Percentiles rank a stretch among this genome's conserved stretches.
These are phyloP conservation scores for Hippoglossus hippoglossus DNA, from an alignment of 2,797 vertebrate genomes.

Conservation along the genomic window DNA sequence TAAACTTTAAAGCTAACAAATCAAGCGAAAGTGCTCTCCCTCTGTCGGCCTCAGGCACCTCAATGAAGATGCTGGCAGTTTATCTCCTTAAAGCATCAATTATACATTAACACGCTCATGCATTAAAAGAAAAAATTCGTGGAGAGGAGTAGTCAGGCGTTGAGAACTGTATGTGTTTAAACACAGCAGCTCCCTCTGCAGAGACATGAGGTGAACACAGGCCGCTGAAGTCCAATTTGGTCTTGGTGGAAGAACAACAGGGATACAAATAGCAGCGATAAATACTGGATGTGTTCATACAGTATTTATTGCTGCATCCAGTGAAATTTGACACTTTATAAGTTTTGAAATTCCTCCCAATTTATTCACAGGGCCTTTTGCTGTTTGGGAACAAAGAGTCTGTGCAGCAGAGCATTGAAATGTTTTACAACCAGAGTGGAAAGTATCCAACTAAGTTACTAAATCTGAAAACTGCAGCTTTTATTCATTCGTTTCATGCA, in stretches of 20 bases:
- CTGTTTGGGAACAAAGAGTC: conserved; percentile 6
- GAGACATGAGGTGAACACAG: conserved; percentile 35
- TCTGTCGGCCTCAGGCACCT: conserved; percentile 58
- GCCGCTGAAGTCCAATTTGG: conserved; percentile 21
- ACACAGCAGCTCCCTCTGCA: conserved; percentile 43
- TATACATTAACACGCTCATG: conserved; percentile 64
- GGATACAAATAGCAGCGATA: conserved; percentile 32
- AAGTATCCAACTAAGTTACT: no score
- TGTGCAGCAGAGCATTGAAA: conserved; percentile 1
- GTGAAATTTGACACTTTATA: conserved; percentile 34
- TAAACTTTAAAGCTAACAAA: conserved; percentile 72
- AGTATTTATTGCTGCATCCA: conserved; percentile 12
- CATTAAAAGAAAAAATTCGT: conserved; percentile 37
- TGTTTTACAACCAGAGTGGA: no score
- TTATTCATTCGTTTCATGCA: neutral
- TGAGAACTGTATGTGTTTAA: conserved; percentile 45
- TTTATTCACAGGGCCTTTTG: conserved; percentile 27
- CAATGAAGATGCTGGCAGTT: conserved; percentile 71
- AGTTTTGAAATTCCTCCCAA: conserved; percentile 32
- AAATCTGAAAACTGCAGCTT: neutral
- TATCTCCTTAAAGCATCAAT: conserved; percentile 74
- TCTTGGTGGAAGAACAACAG: conserved; percentile 36
- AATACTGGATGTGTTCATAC: conserved; percentile 30
- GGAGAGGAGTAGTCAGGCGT: conserved; percentile 51
- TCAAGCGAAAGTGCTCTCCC: conserved; percentile 61